Conservation (phyloP, 1,140 invertebrate genomes). For the Zaprionus inermis region DNA sequence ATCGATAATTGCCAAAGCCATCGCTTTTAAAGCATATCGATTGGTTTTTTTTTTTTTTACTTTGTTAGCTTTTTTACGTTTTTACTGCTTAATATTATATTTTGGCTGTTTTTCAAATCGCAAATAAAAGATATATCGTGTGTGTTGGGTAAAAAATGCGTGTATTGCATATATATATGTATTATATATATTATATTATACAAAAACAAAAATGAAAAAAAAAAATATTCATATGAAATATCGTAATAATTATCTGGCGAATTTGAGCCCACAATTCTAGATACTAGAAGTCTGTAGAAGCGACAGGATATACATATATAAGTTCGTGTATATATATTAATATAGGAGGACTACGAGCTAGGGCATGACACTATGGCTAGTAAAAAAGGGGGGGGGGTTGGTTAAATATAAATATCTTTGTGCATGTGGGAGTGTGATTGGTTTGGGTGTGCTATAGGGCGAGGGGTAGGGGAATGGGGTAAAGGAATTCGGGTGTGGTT, state of each 20-base stretch:
- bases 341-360: constrained; percentile 39
- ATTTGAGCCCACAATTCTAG: constrained; percentile 63
- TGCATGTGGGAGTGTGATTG: not conserved
- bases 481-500: constrained; percentile 9
- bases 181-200: constrained; percentile 1
- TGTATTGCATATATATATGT: constrained; percentile 15
- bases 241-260: constrained; percentile 4
- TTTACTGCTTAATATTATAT: too few species aligned
- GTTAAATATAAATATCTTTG: constrained; percentile 35
- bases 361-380: constrained; percentile 24
- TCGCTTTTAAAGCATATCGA: too few species aligned
- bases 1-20: too few species aligned
- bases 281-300: constrained; percentile 64
- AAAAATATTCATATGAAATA: not conserved
- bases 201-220: constrained; percentile 7
- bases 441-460: not conserved
- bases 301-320: constrained; percentile 26
- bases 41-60: too few species aligned
- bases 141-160: not conserved
- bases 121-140: not conserved
- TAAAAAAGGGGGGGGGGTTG: constrained; percentile 24
- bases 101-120: too few species aligned
- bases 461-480: not conserved
- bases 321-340: constrained; percentile 10
- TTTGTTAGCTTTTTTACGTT: too few species aligned